Base-by-base conservation (phyloP, 2,113 vertebrate genomes). In the Tetraodon nigroviridis region DNA sequence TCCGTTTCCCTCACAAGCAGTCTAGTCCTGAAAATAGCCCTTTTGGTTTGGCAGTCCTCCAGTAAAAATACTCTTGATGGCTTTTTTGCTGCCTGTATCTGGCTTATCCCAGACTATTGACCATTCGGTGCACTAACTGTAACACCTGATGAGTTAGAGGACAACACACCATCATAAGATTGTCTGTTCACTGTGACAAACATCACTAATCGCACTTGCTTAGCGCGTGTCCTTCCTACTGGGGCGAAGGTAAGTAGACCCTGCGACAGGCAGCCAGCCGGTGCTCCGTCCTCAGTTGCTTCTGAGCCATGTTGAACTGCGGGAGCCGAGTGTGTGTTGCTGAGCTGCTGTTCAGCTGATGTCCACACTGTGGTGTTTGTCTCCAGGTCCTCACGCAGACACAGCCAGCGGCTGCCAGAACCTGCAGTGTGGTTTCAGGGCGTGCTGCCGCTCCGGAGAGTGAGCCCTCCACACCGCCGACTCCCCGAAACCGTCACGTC, bases 331-430 rank as follows among this genome's bases (percentile, higher is more conserved):
- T 42, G 3, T 7, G 5, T 27, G 24, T 27, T 27, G 24, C 24
- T 27, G 19, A 24, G 2, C 15, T 64, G 53, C 29, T 32, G 47
- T 50, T 58, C 61, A 48, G 45, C 1, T 5, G 21, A 18, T 77
- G 49, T 81, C 61, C 22, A 18, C 15, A 5, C 29, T 51, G 41
- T 68, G 53, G 18, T 44, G 47, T 79, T 90, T 91, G 74, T 82
- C 83, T 67, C 56, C 92, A 99, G 96, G 96, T 94, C 96, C 95
- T 74, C 94, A 96, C 51, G 93, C 95, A 32, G 96, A 97, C 75
- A 95, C 93, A 5, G 96, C 96, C 88, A 99, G 96, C 69, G 96
- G 96, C 90, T 99, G 96, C 90, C 96, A 98, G 94, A 99, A 99
- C 55, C 93, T 99, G 88, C 96, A 99, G 93, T 99, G 96, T 88